These are phyloP conservation scores for Eumaeus atala DNA, from an alignment of 1,140 invertebrate species.

Conservation along the genomic window DNA sequence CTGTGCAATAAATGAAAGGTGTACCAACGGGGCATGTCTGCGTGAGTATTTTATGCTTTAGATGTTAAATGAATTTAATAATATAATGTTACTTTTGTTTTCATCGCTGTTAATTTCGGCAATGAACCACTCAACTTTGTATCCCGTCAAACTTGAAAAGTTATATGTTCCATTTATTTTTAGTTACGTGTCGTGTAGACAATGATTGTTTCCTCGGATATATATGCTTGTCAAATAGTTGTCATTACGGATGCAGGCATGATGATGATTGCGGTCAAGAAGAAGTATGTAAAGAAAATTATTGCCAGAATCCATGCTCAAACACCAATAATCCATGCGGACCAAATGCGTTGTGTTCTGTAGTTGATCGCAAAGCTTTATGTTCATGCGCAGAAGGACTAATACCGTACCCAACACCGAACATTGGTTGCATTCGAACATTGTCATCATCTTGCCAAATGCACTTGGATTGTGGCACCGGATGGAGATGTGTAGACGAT, in stretches of 20 bases:
- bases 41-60: constrained; percentile 81
- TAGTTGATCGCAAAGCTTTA: constrained; percentile 86
- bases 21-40: constrained; percentile 85
- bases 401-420: constrained; percentile 88
- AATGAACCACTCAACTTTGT: neutral
- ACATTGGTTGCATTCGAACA: constrained; percentile 86
- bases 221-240: constrained; percentile 89
- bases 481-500: constrained; percentile 81
- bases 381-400: constrained; percentile 86
- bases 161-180: constrained; percentile 32
- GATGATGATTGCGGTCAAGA: constrained; percentile 90
- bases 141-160: neutral
- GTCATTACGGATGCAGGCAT: constrained; percentile 87
- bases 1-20: constrained; percentile 94
- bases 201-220: constrained; percentile 94
- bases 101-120: no score
- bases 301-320: constrained; percentile 86
- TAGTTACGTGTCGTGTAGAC: constrained; percentile 90
- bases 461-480: constrained; percentile 82
- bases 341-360: constrained; percentile 86
- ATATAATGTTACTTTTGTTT: no score
- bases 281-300: constrained; percentile 86
- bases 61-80: constrained; percentile 11
- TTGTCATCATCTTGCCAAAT: constrained; percentile 81
- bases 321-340: constrained; percentile 82